phyloP scores from a whole-genome alignment of 2,888 invertebrate species.

The Hirtodrosophila confusa region DNA sequence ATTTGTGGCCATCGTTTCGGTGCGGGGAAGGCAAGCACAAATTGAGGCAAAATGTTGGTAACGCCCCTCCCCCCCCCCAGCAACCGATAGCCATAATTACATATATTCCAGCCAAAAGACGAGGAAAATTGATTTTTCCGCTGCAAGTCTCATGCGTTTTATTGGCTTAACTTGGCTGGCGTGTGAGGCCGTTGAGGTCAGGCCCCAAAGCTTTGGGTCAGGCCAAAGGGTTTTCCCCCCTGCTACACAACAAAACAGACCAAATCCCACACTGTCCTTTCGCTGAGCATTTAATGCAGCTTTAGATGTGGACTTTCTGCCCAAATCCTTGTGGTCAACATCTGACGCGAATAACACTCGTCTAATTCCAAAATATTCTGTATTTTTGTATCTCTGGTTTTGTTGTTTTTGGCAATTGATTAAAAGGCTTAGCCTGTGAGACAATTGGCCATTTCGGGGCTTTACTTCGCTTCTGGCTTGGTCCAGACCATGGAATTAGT shows the following conservation, averaged over 20 bases:
- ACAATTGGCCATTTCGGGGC: conserved; percentile 62
- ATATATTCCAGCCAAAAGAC: neutral
- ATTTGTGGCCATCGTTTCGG: conserved; percentile 18
- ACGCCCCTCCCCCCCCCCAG: conserved; percentile 36
- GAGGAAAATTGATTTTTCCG: conserved; percentile 71
- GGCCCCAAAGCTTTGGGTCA: conserved; percentile 10
- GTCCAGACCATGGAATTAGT: conserved; percentile 54
- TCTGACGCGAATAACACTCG: conserved; percentile 44
- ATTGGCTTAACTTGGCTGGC: conserved; percentile 38
- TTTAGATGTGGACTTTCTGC: conserved; percentile 66
- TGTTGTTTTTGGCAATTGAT: conserved; percentile 71
- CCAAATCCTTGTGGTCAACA: conserved; percentile 50
- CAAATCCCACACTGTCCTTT: conserved; percentile 59
- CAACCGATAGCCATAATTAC: conserved; percentile 45
- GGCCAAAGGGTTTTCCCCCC: conserved; percentile 25
- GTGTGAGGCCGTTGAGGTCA: conserved; percentile 52
- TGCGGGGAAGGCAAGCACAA: conserved; percentile 16
- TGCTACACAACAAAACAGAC: conserved; percentile 4
- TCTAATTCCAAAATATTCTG: conserved; percentile 17
- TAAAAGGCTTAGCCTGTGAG: conserved; percentile 74
- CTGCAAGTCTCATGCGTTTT: conserved; percentile 42
- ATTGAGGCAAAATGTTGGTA: conserved; percentile 52
- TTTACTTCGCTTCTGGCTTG: conserved; percentile 11
- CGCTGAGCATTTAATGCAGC: conserved; percentile 71
- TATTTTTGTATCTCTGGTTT: conserved; percentile 2